Evolutionary conservation across 2,797 vertebrate genomes (phyloP).

Genomic region (Sternotherus odoratus): DNA sequence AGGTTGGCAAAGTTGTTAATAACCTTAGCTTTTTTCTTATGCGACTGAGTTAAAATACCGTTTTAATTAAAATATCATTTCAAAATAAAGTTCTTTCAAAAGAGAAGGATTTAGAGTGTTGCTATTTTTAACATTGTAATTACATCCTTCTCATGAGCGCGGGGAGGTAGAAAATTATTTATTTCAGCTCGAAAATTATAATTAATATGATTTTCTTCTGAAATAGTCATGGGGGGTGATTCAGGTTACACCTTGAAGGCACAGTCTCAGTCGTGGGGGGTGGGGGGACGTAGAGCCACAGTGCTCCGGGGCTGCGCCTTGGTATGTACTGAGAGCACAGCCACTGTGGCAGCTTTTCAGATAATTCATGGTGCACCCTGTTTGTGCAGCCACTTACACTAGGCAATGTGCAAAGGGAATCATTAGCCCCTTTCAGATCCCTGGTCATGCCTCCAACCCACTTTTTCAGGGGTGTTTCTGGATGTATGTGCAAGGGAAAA

Average conservation of each 20-base stretch:
- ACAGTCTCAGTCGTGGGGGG: neutral
- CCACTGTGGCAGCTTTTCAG: neutral
- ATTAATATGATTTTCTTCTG: slow-evolving; percentile 31
- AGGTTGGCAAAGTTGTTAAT: neutral
- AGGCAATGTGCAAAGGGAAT: neutral
- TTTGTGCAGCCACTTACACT: neutral
- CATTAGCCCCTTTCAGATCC: neutral
- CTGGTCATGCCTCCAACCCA: neutral
- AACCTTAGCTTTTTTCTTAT: neutral
- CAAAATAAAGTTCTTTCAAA: slow-evolving; percentile 8
- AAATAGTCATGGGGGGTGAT: neutral
- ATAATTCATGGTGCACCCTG: neutral
- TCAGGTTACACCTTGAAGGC: neutral
- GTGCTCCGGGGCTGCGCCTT: neutral
- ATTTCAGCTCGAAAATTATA: neutral
- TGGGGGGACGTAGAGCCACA: no score
- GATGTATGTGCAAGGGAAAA: neutral
- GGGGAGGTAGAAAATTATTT: slow-evolving; percentile 37
- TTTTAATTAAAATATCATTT: slow-evolving; percentile 40
- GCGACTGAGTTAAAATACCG: slow-evolving; percentile 6
- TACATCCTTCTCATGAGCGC: neutral
- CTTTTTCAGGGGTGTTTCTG: neutral
- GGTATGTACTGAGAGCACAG: accelerated
- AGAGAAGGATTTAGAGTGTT: neutral
- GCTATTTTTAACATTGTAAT: slow-evolving; percentile 55